These are phyloP conservation scores for Marmota flaviventris DNA, from an alignment of 2,113 vertebrate species.

Conservation along the genomic window DNA sequence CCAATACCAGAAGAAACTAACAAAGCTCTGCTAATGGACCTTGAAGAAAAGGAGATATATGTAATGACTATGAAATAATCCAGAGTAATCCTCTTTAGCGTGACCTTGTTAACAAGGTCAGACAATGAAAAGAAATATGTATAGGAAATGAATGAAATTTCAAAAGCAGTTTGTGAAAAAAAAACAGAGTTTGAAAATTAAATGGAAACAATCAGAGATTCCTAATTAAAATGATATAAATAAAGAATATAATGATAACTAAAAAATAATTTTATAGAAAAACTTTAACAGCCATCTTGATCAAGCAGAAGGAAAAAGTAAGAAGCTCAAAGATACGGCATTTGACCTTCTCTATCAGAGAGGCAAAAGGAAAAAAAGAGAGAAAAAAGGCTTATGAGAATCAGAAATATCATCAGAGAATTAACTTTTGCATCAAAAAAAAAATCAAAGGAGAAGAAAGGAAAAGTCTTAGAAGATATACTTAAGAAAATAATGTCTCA, in stretches of 20 bases:
- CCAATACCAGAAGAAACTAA: not conserved
- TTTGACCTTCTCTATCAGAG: not conserved
- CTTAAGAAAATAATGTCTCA: not conserved
- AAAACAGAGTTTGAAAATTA: not conserved
- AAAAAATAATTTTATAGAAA: not conserved
- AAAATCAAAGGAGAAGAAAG: not conserved
- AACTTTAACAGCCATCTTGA: not conserved
- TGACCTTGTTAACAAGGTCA: not conserved
- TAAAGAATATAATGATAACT: not conserved
- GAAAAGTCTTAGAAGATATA: not conserved
- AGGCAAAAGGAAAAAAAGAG: not conserved
- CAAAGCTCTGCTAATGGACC: not conserved
- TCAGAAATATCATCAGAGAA: too few species aligned
- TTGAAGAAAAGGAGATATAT: not conserved
- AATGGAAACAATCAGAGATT: not conserved
- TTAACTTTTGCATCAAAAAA: too few species aligned
- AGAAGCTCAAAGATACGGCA: rapidly evolving
- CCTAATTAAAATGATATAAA: not conserved
- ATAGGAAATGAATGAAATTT: not conserved
- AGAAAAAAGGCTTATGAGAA: too few species aligned
- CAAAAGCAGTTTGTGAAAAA: not conserved
- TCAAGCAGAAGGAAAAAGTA: not conserved
- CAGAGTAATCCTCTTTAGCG: not conserved
- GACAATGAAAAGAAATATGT: not conserved
- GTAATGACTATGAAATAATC: not conserved